phyloP scores from a whole-genome alignment of 2,888 invertebrate species.

The Phrixothrix hirtus region DNA sequence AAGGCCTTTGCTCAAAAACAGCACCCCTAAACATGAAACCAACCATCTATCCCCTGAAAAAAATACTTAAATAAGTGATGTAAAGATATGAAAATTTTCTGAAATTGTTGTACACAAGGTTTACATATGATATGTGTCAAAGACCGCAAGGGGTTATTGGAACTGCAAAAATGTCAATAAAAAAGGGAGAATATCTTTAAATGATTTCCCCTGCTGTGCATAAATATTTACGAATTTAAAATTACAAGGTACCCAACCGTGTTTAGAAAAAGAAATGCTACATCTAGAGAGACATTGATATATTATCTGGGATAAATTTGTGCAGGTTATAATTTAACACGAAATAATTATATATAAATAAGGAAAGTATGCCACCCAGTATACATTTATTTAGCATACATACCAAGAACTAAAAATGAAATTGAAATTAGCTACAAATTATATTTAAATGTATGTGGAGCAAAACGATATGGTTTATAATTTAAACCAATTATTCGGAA shows the following conservation, averaged over 20 bases:
- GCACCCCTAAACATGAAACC: constrained; percentile 82
- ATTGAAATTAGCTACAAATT: constrained; percentile 2
- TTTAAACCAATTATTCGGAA: not conserved
- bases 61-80: no score
- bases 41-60: constrained; percentile 84
- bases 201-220: not conserved
- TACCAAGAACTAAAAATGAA: not conserved
- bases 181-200: not conserved
- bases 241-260: not conserved
- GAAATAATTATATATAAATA: no score
- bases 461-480: constrained; percentile 4
- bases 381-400: not conserved
- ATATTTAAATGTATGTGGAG: constrained; percentile 2
- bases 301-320: no score
- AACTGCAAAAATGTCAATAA: not conserved
- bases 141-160: no score
- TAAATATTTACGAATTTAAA: not conserved
- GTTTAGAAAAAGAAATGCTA: no score
- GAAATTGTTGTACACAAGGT: no score
- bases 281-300: no score
- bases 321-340: not conserved
- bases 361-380: constrained; percentile 1
- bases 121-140: no score
- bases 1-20: constrained; percentile 82
- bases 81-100: no score